Evolutionary conservation across 2,113 vertebrate species (phyloP).

Genomic region (Etia nguti): DNA sequence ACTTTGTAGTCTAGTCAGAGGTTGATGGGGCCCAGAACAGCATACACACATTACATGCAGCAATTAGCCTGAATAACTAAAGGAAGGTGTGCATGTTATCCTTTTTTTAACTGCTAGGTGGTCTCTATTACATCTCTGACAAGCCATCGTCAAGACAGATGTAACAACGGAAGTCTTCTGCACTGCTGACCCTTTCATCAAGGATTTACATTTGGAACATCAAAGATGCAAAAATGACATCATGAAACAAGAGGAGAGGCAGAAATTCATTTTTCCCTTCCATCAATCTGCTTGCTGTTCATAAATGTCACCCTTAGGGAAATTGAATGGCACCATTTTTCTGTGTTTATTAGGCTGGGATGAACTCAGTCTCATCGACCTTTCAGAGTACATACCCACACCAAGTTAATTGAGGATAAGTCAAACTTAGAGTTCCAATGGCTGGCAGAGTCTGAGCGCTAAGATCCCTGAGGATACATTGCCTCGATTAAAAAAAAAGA

Average conservation of each 20-base stretch:
- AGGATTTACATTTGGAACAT: not conserved
- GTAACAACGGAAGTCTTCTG: not conserved
- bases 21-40: not conserved
- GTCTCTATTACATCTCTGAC: not conserved
- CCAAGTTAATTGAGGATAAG: slow-evolving; percentile 39
- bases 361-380: slow-evolving; percentile 35
- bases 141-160: slow-evolving; percentile 1
- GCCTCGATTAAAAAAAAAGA: not conserved
- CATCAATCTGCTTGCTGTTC: slow-evolving; percentile 38
- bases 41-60: not conserved
- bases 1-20: not conserved
- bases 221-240: not conserved
- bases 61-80: not conserved
- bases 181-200: not conserved
- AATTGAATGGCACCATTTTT: slow-evolving; percentile 56
- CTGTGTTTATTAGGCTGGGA: slow-evolving; percentile 54
- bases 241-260: slow-evolving; percentile 14
- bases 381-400: slow-evolving; percentile 17
- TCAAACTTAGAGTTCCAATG: not conserved
- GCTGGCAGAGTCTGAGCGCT: not conserved
- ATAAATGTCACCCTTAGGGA: slow-evolving; percentile 55
- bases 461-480: not conserved
- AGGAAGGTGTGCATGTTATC: not conserved
- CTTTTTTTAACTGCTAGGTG: not conserved
- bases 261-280: not conserved